Evolutionary conservation across 37 sponge, comb jelly and placozoan genomes (phyloP), one percentile per base, ranked within the genome.

Genomic region (Ephydatia muelleri): DNA sequence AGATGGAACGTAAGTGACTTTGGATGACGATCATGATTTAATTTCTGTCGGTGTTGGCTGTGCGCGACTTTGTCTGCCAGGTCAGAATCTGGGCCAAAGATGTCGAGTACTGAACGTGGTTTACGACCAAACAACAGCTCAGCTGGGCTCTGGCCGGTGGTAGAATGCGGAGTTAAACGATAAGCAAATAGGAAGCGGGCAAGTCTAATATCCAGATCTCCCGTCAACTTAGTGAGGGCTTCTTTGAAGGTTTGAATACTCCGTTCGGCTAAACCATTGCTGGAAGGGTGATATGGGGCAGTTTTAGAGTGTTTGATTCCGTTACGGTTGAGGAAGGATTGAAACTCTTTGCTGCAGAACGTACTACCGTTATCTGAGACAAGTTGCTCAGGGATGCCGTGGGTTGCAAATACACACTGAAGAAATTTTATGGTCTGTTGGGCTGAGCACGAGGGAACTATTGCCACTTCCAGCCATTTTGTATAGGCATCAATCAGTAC

Each of bases 381-480:
- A 8, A 43, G 47, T 43, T 43, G 47, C 47, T 73, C 73, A 30
- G 84, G 84, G 27, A 83, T 49, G 29, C 84, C 84, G 29, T 73
- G 40, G 28, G 84, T 83, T 14, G 84, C 12, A 83, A 83, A 83
- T 37, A 83, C 29, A 14, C 37, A 25, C 31, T 75, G 77, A 30
- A 83, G 47, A 32, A 65, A 43, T 29, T 37, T 38, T 19, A 83
- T 37, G 3, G 74, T 73, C 22, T 32, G 65, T 48, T 47, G 37
- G 27, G 84, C 38, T 38, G 74, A 38, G 38, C 75, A 38, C 27
- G 84, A 73, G n/a, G 25, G 40, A 27, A 73, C 74, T 37, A 76
- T 33, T 27, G 73, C 25, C 31, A 83, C 57, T 27, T 75, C 75
- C 75, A 83, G 26, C 84, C 84, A 83, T 38, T 83, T 83, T 36